Conservation (phyloP, 2,888 invertebrate genomes). For the Sphaerophoria rueppellii region DNA sequence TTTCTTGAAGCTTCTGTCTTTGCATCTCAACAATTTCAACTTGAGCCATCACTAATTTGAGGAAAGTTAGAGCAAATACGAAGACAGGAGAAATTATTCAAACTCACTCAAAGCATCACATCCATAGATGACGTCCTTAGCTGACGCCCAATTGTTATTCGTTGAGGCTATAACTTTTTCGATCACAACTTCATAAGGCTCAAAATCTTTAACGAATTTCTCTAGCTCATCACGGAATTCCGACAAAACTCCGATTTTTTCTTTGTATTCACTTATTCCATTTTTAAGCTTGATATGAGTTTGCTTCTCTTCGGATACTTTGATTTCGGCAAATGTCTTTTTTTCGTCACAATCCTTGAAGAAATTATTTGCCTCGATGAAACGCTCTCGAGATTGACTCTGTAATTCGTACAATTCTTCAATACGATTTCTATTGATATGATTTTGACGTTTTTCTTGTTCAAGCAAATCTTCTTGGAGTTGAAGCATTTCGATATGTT, state of each 20-base stretch:
- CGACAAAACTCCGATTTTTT: slow-evolving; percentile 75
- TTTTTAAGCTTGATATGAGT: slow-evolving; percentile 76
- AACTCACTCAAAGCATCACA: slow-evolving; percentile 81
- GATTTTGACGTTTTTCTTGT: slow-evolving; percentile 75
- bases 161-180: slow-evolving; percentile 79
- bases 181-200: slow-evolving; percentile 79
- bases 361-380: slow-evolving; percentile 80
- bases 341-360: slow-evolving; percentile 81
- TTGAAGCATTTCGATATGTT: slow-evolving; percentile 78
- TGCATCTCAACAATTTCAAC: slow-evolving; percentile 79
- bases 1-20: slow-evolving; percentile 77
- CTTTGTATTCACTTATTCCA: slow-evolving; percentile 76
- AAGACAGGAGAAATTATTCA: not conserved
- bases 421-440: slow-evolving; percentile 77
- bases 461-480: slow-evolving; percentile 77
- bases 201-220: slow-evolving; percentile 78
- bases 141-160: slow-evolving; percentile 78
- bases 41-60: slow-evolving; percentile 80
- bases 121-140: slow-evolving; percentile 80
- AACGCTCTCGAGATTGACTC: slow-evolving; percentile 78
- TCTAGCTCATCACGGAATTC: slow-evolving; percentile 77
- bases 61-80: not conserved
- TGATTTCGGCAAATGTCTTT: slow-evolving; percentile 77
- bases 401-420: slow-evolving; percentile 78
- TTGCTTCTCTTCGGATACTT: slow-evolving; percentile 77